Percentiles rank a stretch among this genome's conserved stretches.
phyloP scores from a whole-genome alignment of 1,140 invertebrate species.

The Lycorma delicatula region DNA sequence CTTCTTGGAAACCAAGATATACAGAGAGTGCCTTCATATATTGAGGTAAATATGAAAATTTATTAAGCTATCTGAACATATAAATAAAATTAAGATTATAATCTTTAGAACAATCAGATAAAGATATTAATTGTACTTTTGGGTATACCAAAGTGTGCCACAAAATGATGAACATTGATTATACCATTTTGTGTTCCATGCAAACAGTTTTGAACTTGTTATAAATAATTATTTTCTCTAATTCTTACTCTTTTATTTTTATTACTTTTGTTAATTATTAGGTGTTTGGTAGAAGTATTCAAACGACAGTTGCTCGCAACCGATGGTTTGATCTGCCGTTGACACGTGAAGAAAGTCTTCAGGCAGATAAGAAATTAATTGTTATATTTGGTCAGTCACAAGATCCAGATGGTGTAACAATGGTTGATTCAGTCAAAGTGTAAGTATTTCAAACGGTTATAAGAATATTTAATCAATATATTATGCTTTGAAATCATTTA shows the following conservation, averaged over 20 bases:
- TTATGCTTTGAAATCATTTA: constrained; percentile 4
- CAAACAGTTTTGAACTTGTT: not conserved
- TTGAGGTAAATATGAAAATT: constrained; percentile 49
- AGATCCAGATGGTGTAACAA: constrained; percentile 80
- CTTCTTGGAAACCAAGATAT: constrained; percentile 80
- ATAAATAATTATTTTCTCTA: not conserved
- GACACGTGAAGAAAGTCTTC: constrained; percentile 86
- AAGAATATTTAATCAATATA: no score
- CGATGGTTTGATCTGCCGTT: constrained; percentile 95
- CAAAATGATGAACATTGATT: not conserved
- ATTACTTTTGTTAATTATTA: constrained; percentile 35
- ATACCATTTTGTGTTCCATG: not conserved
- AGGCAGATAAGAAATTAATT: constrained; percentile 83
- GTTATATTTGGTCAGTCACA: constrained; percentile 86
- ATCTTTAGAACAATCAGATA: no score
- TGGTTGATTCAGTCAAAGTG: constrained; percentile 90
- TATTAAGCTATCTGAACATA: no score
- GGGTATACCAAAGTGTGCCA: not conserved
- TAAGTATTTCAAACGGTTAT: no score
- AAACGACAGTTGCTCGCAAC: constrained; percentile 62
- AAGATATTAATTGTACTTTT: not conserved
- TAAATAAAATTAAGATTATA: no score
- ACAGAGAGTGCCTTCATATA: constrained; percentile 70
- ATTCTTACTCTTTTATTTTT: constrained; percentile 8
- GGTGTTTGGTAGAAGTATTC: constrained; percentile 73